Percentiles rank a stretch among this genome's conserved stretches.
These are phyloP conservation scores for Oryzias celebensis DNA, from an alignment of 2,113 vertebrate genomes.

Conservation along the genomic window DNA sequence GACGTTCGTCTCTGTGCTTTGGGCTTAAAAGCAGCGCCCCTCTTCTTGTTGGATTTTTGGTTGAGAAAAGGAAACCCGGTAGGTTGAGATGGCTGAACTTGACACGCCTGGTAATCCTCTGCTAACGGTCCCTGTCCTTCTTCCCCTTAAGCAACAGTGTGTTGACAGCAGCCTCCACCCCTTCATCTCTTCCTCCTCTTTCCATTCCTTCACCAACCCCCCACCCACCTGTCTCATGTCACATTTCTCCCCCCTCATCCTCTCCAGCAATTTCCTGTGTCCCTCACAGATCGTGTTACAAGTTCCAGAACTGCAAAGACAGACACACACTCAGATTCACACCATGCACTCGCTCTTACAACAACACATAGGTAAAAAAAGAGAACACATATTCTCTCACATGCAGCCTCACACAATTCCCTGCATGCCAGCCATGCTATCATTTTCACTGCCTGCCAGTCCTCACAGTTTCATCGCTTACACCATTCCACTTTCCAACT, in stretches of 20 bases:
- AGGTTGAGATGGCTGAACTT: slow-evolving; percentile 63
- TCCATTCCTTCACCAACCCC: slow-evolving; percentile 11
- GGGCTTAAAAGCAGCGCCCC: slow-evolving; percentile 6
- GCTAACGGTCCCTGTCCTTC: slow-evolving; percentile 85
- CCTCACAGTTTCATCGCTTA: slow-evolving; percentile 37
- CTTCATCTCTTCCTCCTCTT: slow-evolving; percentile 19
- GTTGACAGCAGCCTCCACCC: slow-evolving; percentile 72
- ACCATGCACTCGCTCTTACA: slow-evolving; percentile 3
- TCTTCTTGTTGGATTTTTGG: slow-evolving; percentile 37
- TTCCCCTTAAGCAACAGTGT: slow-evolving; percentile 78
- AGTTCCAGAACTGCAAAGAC: slow-evolving; percentile 51
- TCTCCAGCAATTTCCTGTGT: slow-evolving; percentile 88
- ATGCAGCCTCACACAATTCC: slow-evolving; percentile 8
- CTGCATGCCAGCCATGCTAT: slow-evolving; percentile 39
- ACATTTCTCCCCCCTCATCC: slow-evolving; percentile 53
- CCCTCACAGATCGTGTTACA: slow-evolving; percentile 79
- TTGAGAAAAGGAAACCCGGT: slow-evolving; percentile 36
- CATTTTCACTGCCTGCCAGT: slow-evolving; percentile 30
- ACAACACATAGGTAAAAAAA: slow-evolving; percentile 12
- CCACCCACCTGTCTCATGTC: slow-evolving; percentile 75
- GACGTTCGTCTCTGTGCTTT: slow-evolving; percentile 5
- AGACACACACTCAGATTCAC: slow-evolving; percentile 17
- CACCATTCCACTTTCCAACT: slow-evolving; percentile 24
- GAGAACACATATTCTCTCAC: not conserved
- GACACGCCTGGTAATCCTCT: slow-evolving; percentile 81